Evolutionary conservation across 2,113 vertebrate species (phyloP), one percentile per base, ranked within the genome.

Genomic region (Tyto alba): DNA sequence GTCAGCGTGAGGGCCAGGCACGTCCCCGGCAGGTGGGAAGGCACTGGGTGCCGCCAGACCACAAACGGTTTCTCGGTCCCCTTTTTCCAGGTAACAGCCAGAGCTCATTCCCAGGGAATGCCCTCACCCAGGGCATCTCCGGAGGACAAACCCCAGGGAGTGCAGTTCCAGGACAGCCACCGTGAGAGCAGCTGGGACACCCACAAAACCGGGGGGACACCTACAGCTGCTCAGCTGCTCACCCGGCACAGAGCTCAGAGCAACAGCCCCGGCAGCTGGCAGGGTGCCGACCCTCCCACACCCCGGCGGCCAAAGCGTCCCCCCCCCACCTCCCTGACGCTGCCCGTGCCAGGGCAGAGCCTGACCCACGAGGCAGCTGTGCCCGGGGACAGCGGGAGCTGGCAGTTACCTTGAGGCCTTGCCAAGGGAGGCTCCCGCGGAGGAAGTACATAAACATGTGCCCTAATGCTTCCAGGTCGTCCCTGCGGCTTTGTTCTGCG

Each of bases 371-470:
- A 41, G 59, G 41, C 52, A 88, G 82, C 57, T 2, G 0, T 60
- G 60, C 30, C 45, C 85, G 59, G 18, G 62, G 82, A n/a, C 9
- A 14, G 14, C 5, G 3, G 74, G 30, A 56, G 34, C 32, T 20
- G 23, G 56, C 11, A 21, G 78, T 74, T 98, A 99, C 99, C 99
- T 99, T 99, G 81, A 99, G 98, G 88, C 99, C 99, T 97, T 99
- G 99, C 99, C 99, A 99, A 52, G 99, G 99, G 52, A 99, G 99
- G 96, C 99, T 99, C 47, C 99, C 99, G 4, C 99, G 98, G 74
- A 99, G 98, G 96, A 99, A 99, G 97, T 99, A 99, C 99, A 99
- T 99, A 96, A 99, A 99, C 99, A 99, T 99, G 97, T 99, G 99
- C 91, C 99, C 99, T 96, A 99, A 97, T 0, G 99, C 99, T 97